Evolutionary conservation across 2,888 invertebrate species (phyloP).

Genomic region (Chesias legatella): DNA sequence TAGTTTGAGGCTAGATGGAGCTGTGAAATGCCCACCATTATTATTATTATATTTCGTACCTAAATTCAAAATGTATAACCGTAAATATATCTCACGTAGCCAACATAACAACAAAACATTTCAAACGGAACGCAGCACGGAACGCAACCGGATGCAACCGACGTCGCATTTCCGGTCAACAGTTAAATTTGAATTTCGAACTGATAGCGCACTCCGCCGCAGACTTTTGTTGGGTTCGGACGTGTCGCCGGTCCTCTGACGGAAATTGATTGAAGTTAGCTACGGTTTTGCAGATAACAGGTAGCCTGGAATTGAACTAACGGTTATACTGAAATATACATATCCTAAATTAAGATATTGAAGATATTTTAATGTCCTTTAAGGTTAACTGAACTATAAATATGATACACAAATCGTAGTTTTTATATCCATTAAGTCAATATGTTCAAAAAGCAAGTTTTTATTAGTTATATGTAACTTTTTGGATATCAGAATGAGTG

Average conservation of each 20-base stretch:
- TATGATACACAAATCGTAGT: too few species aligned
- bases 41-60: too few species aligned
- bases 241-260: conserved; percentile 43
- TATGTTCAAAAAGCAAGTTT: too few species aligned
- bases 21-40: too few species aligned
- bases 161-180: conserved; percentile 70
- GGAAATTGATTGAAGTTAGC: conserved; percentile 50
- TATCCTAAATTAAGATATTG: too few species aligned
- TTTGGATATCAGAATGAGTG: too few species aligned
- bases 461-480: too few species aligned
- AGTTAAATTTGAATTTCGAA: conserved; percentile 75
- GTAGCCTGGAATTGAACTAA: conserved; percentile 14
- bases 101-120: conserved; percentile 12
- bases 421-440: too few species aligned
- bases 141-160: conserved; percentile 50
- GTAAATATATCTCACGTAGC: conserved; percentile 3
- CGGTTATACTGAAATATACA: neutral
- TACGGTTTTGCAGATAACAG: conserved; percentile 19
- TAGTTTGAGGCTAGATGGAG: too few species aligned
- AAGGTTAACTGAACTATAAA: too few species aligned
- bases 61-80: neutral
- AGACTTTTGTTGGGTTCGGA: conserved; percentile 57
- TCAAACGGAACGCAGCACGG: conserved; percentile 30
- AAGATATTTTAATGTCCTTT: too few species aligned
- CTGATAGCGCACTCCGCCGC: conserved; percentile 58